Percentiles rank a stretch among this genome's conserved stretches.
Evolutionary conservation across 2,113 vertebrate species (phyloP).

Genomic region (Philantomba maxwellii): DNA sequence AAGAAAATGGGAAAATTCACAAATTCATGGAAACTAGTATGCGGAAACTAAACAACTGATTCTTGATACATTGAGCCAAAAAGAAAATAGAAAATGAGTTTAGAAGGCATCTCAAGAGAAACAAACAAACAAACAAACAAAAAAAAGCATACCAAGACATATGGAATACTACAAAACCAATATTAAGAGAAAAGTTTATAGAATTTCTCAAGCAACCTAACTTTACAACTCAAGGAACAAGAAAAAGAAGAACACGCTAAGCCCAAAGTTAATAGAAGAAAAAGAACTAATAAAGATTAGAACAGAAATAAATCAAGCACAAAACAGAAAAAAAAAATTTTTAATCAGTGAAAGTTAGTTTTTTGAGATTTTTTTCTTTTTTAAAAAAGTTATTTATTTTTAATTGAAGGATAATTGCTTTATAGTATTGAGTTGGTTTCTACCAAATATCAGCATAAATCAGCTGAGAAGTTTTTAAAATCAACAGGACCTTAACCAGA

Average conservation of each 20-base stretch:
- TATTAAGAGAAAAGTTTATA: neutral
- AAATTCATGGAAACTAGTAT: neutral
- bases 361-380: neutral
- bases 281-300: neutral
- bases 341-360: neutral
- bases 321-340: neutral
- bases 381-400: neutral
- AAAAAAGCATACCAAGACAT: neutral
- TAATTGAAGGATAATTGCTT: neutral
- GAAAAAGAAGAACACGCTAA: neutral
- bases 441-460: neutral
- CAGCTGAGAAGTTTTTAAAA: neutral
- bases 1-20: neutral
- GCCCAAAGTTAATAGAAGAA: neutral
- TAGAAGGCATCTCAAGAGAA: neutral
- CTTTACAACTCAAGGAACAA: neutral
- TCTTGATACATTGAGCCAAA: neutral
- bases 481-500: neutral
- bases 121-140: neutral
- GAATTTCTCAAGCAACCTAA: neutral
- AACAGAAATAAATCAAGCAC: neutral
- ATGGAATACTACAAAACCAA: neutral
- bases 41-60: neutral
- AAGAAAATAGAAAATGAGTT: neutral
- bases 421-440: neutral